A percentile compares a stretch with the other conserved stretches of the same genome.
Conservation (phyloP, 2,797 vertebrate genomes). For the Orestias chungarensis region DNA sequence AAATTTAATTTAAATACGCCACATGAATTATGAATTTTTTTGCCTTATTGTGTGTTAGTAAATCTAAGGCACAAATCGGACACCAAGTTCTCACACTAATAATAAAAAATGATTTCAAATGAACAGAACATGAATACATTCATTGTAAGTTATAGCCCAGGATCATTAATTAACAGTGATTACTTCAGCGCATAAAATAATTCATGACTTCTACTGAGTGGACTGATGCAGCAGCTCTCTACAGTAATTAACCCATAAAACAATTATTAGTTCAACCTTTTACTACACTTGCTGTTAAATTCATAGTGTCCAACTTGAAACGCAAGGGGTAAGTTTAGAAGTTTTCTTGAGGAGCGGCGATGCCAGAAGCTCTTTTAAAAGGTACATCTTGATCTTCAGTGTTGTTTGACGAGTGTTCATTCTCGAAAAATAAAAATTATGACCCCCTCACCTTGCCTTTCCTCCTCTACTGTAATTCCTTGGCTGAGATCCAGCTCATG, state of each 20-base stretch:
- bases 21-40: neutral
- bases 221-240: constrained; percentile 32
- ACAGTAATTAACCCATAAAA: constrained; percentile 45
- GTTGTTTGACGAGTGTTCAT: constrained; percentile 1
- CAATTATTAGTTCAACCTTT: constrained; percentile 39
- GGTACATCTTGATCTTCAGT: neutral
- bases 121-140: constrained; percentile 31
- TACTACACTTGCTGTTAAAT: constrained; percentile 21
- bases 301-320: constrained; percentile 11
- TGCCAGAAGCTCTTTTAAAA: neutral
- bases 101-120: constrained; percentile 27
- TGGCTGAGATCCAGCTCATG: constrained; percentile 19
- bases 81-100: neutral
- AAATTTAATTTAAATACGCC: neutral
- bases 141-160: constrained; percentile 35
- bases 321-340: neutral
- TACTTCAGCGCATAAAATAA: constrained; percentile 47
- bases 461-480: constrained; percentile 10
- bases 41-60: neutral
- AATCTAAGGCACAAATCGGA: neutral
- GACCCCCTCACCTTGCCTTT: constrained; percentile 6
- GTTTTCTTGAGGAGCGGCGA: constrained; percentile 16
- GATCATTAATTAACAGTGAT: constrained; percentile 49
- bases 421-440: constrained; percentile 16
- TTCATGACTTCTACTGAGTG: constrained; percentile 33